These are phyloP conservation scores for Drosophila glabriapex DNA, from an alignment of 2,888 invertebrate genomes.

Conservation along the genomic window DNA sequence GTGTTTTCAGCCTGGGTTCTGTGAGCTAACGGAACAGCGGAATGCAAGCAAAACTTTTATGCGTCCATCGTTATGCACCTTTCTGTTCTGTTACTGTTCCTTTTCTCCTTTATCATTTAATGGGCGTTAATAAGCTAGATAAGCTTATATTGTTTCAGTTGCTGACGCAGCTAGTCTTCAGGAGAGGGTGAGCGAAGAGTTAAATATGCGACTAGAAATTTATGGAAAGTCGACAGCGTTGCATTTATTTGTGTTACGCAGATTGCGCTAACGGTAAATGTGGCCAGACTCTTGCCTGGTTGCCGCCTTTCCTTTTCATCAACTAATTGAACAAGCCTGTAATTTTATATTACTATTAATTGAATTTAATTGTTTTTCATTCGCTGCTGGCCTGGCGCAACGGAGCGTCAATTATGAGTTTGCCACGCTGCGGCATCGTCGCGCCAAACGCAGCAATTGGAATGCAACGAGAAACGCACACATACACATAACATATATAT, in stretches of 20 bases:
- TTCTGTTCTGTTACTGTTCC: slow-evolving; percentile 1
- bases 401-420: slow-evolving; percentile 68
- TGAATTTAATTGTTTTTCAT: slow-evolving; percentile 79
- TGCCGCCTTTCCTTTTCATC: slow-evolving; percentile 13
- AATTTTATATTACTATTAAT: slow-evolving; percentile 71
- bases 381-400: slow-evolving; percentile 50
- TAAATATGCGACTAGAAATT: background rate
- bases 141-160: slow-evolving; percentile 20
- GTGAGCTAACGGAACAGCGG: slow-evolving; percentile 5
- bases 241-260: slow-evolving; percentile 38
- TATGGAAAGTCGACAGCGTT: slow-evolving; percentile 20
- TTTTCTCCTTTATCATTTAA: background rate
- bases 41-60: slow-evolving; percentile 23
- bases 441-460: slow-evolving; percentile 65
- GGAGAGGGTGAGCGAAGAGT: background rate
- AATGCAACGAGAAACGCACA: slow-evolving; percentile 52
- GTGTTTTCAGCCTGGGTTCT: slow-evolving; percentile 9
- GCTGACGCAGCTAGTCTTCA: background rate
- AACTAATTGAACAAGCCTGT: slow-evolving; percentile 53
- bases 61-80: slow-evolving; percentile 31
- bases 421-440: slow-evolving; percentile 47
- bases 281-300: background rate
- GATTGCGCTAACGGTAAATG: slow-evolving; percentile 24
- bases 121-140: slow-evolving; percentile 20
- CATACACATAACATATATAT: slow-evolving; percentile 1